A percentile compares a stretch with the other conserved stretches of the same genome.
Evolutionary conservation across 1,140 invertebrate genomes (phyloP).

Genomic region (Zaprionus davidi): DNA sequence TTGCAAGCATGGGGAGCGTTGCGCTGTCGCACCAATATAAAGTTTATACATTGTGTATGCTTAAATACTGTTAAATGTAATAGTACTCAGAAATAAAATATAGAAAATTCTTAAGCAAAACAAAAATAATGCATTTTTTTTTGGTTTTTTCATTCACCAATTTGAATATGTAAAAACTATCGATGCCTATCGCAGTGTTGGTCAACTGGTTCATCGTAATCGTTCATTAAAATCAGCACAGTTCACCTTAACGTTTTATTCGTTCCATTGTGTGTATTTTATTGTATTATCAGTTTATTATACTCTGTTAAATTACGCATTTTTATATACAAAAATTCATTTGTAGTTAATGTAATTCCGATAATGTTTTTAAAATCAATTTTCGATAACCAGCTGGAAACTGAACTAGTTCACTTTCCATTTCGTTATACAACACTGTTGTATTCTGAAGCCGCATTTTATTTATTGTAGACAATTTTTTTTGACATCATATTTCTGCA

Average conservation of each 20-base stretch:
- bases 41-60: too few relatives aligned
- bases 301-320: neutral
- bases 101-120: neutral
- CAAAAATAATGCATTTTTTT: neutral
- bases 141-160: neutral
- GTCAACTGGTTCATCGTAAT: neutral
- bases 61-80: neutral
- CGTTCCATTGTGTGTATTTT: neutral
- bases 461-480: conserved; percentile 36
- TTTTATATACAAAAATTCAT: neutral
- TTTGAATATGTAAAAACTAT: conserved; percentile 12
- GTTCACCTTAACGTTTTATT: neutral
- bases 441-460: conserved; percentile 40
- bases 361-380: neutral
- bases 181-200: neutral
- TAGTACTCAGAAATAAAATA: neutral
- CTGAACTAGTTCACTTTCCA: conserved; percentile 23
- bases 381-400: neutral
- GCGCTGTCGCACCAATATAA: neutral
- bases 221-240: neutral
- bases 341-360: neutral
- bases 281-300: neutral
- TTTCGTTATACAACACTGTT: conserved; percentile 16
- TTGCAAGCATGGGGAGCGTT: neutral
- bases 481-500: conserved; percentile 30